Base-by-base conservation (phyloP, 2,113 vertebrate species). In the Cyprinodon brontotheroides region DNA sequence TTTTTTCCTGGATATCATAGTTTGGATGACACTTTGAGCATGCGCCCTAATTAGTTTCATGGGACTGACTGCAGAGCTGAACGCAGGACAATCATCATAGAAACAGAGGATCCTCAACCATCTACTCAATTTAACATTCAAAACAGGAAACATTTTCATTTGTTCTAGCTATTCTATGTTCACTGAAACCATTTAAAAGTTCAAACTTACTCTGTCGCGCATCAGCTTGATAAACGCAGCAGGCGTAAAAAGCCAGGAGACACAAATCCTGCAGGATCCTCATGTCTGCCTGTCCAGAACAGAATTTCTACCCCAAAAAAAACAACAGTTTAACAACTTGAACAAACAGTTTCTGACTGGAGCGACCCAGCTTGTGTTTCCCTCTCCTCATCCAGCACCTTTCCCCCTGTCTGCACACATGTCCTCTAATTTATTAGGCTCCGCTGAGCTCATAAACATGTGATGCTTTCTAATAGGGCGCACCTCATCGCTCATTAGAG, bases 391-490 rank as follows among this genome's bases (percentile, higher is more conserved):
- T 43, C 48, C 67, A 68, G 63, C 12, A 9, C 68, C 41, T 37
- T 68, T 67, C 9, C 65, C 62, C 9, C 64, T 74, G 61, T 22
- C 41, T 59, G 53, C 59, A 72, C 76, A 61, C 67, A 13, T 61
- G 74, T 68, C 59, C 50, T 29, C 8, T 84, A 81, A 93, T 93
- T 86, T 75, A 93, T 93, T 92, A 74, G 68, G 72, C 70, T 61
- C 47, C 59, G 64, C 72, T 75, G 86, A 73, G 83, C 72, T 29
- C 89, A 78, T 72, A 74, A 78, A 81, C 94, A 94, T 93, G 94
- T 94, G 94, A 93, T 66, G 82, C 73, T 76, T 81, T 80, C 70
- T 93, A 95, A 95, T 89, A 65, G 89, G 94, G 90, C 82, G 91
- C 95, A 78, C 66, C 91, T 89, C 68, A 61, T 82, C 84, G 78